These are phyloP conservation scores for Eulemur macaco DNA, from an alignment of 2,113 vertebrate species.

Conservation along the genomic window DNA sequence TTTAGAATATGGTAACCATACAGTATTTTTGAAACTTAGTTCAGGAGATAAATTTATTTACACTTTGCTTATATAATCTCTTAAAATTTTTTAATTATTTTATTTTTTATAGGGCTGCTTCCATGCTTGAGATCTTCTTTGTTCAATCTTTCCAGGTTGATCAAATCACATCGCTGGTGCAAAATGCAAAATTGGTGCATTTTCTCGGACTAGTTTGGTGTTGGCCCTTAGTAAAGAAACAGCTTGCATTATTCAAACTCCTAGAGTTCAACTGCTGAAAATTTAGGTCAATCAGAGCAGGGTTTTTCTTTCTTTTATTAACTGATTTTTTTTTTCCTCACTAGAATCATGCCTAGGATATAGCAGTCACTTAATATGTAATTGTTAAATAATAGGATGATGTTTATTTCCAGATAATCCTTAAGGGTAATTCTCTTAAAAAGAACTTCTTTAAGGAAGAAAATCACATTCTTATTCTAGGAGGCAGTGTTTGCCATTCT, in stretches of 20 bases:
- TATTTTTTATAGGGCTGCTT: background rate
- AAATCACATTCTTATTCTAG: background rate
- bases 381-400: background rate
- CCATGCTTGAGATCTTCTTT: background rate
- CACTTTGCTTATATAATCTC: background rate
- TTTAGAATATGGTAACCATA: background rate
- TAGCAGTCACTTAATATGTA: background rate
- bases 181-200: slow-evolving; percentile 1
- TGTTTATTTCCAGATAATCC: background rate
- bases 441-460: background rate
- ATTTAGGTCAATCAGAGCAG: background rate
- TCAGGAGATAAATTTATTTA: background rate
- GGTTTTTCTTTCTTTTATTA: background rate
- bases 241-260: background rate
- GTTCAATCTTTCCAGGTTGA: background rate
- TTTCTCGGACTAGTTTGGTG: background rate
- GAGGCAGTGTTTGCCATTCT: background rate
- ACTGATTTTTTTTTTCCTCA: background rate
- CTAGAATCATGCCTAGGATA: background rate
- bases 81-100: background rate
- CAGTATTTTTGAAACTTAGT: background rate
- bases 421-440: background rate
- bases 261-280: background rate
- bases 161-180: background rate
- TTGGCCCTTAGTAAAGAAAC: background rate